A percentile compares a stretch with the other conserved stretches of the same genome.
phyloP scores from a whole-genome alignment of 1,140 invertebrate species.

The Orussus abietinus region DNA sequence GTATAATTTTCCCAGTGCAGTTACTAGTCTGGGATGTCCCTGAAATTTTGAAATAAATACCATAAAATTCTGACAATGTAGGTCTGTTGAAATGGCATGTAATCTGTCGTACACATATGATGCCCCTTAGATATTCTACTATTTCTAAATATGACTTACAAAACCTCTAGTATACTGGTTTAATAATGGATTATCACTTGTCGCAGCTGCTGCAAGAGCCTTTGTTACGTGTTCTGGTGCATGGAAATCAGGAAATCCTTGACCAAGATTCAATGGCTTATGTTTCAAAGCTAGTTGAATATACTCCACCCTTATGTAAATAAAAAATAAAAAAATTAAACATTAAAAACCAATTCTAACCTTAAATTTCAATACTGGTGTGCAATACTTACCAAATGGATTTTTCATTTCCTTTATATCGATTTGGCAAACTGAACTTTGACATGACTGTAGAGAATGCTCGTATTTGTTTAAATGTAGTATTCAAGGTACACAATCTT shows the following conservation, averaged over 20 bases:
- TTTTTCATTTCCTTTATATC: conserved; percentile 53
- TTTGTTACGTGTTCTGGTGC: conserved; percentile 81
- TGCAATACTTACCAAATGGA: conserved; percentile 53
- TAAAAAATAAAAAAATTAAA: conserved; percentile 32
- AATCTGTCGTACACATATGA: background rate
- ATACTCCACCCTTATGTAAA: conserved; percentile 99
- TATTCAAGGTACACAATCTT: conserved; percentile 8
- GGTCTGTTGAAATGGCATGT: conserved; percentile 7
- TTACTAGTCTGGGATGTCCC: conserved; percentile 89
- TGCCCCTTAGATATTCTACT: no score
- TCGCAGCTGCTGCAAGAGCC: conserved; percentile 66
- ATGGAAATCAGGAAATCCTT: conserved; percentile 95
- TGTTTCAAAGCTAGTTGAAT: conserved; percentile 80
- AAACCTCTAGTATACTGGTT: conserved; percentile 91
- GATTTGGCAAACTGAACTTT: conserved; percentile 52
- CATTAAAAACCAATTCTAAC: conserved; percentile 16
- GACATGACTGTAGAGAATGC: conserved; percentile 30
- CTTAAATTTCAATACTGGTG: conserved; percentile 12
- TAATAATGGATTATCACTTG: conserved; percentile 68
- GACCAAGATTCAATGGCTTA: conserved; percentile 92
- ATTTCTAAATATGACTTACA: conserved; percentile 58
- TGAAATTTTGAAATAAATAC: conserved; percentile 50
- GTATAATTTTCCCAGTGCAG: conserved; percentile 81
- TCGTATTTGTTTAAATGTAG: conserved; percentile 15
- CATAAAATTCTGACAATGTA: conserved; percentile 1